Percentiles rank a stretch among this genome's conserved stretches.
Conservation (phyloP, 2,888 invertebrate genomes). For the Drosophila sordidapex region DNA sequence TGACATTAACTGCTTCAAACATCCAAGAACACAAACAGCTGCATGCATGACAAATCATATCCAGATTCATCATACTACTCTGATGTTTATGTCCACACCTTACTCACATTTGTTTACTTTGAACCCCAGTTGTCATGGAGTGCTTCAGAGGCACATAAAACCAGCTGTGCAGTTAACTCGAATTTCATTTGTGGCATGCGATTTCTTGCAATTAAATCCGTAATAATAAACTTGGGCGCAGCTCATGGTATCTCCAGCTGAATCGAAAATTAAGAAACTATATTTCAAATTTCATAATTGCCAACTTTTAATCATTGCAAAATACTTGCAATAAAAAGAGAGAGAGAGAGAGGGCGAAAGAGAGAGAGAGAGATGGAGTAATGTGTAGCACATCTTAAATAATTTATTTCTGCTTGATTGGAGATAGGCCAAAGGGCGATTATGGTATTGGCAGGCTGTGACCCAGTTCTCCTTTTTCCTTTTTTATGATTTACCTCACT, state of each 20-base stretch:
- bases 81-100: neutral
- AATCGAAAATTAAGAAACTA: neutral
- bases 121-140: neutral
- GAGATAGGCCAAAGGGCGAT: constrained; percentile 19
- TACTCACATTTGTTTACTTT: neutral
- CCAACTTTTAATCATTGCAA: neutral
- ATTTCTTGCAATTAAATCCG: neutral
- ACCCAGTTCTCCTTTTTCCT: neutral
- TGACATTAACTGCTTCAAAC: neutral
- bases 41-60: neutral
- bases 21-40: too few relatives aligned
- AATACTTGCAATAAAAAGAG: too few relatives aligned
- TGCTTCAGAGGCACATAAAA: neutral
- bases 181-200: constrained; percentile 1
- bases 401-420: constrained; percentile 53
- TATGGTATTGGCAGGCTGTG: neutral
- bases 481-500: neutral
- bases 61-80: neutral
- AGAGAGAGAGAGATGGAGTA: neutral
- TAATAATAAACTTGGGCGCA: neutral
- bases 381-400: constrained; percentile 33
- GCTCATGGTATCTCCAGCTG: neutral
- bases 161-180: neutral
- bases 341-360: too few relatives aligned
- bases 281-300: neutral